phyloP scores from a whole-genome alignment of 2,888 invertebrate genomes.

The Caenorhabditis uteleia region DNA sequence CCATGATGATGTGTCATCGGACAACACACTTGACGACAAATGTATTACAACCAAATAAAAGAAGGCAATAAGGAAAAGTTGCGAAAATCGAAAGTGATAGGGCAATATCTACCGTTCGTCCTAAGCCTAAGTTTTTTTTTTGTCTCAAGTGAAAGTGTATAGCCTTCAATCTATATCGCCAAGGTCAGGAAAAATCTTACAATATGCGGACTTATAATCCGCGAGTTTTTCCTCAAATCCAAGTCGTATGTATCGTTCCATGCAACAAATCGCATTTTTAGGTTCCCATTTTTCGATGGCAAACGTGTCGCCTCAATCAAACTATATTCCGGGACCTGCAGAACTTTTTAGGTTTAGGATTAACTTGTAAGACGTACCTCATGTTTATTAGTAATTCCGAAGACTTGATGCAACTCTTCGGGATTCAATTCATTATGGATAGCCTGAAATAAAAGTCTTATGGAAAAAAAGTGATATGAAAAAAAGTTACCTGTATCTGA shows the following conservation, averaged over 20 bases:
- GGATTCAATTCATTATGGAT: constrained; percentile 60
- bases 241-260: constrained; percentile 63
- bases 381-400: constrained; percentile 60
- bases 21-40: too few species aligned
- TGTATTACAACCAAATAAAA: too few species aligned
- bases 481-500: constrained; percentile 28
- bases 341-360: not conserved
- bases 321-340: constrained; percentile 47
- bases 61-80: constrained; percentile 12
- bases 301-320: constrained; percentile 23
- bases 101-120: constrained; percentile 3
- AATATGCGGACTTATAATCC: constrained; percentile 58
- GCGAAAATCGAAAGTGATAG: constrained; percentile 22
- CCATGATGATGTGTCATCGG: too few species aligned
- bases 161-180: too few species aligned
- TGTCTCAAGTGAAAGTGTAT: not conserved
- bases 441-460: constrained; percentile 42
- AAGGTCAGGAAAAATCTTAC: constrained; percentile 21
- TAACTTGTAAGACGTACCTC: constrained; percentile 24
- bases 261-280: constrained; percentile 53
- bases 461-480: not conserved
- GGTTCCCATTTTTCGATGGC: constrained; percentile 23
- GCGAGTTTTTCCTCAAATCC: constrained; percentile 53
- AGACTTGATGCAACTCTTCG: constrained; percentile 61
- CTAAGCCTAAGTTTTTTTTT: constrained; percentile 7